These are phyloP conservation scores for Stenchaetothrips biformis DNA, from an alignment of 2,888 invertebrate genomes.

Conservation along the genomic window DNA sequence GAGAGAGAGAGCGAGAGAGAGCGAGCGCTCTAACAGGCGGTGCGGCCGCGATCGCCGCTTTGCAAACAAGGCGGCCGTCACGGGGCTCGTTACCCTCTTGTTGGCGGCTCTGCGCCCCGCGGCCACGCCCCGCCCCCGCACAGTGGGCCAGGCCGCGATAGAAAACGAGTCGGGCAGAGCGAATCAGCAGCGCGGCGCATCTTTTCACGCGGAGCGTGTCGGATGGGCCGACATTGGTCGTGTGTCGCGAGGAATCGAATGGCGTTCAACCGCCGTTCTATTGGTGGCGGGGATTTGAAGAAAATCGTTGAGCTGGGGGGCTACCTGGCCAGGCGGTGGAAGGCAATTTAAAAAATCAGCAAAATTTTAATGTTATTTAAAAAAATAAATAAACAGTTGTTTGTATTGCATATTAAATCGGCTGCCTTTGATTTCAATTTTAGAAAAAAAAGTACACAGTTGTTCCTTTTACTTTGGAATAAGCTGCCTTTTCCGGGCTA, in stretches of 20 bases:
- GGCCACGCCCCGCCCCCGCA: neutral
- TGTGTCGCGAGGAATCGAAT: neutral
- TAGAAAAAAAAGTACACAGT: too few relatives aligned
- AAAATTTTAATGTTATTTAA: too few relatives aligned
- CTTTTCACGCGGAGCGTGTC: neutral
- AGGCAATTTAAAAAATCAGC: too few relatives aligned
- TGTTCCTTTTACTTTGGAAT: too few relatives aligned
- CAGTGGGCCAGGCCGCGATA: slow-evolving; percentile 1
- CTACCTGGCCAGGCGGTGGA: too few relatives aligned
- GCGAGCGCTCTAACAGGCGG: neutral
- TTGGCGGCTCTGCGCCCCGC: neutral
- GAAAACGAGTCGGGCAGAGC: neutral
- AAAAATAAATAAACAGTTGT: too few relatives aligned
- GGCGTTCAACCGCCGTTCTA: too few relatives aligned
- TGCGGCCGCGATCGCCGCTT: slow-evolving; percentile 1
- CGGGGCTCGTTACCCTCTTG: neutral
- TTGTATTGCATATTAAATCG: too few relatives aligned
- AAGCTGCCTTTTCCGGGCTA: too few relatives aligned
- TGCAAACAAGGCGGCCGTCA: slow-evolving; percentile 16
- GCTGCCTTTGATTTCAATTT: too few relatives aligned
- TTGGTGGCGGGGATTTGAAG: too few relatives aligned
- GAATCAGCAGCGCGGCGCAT: slow-evolving; percentile 3
- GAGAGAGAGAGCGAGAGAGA: neutral
- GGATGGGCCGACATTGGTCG: neutral
- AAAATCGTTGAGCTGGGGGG: too few relatives aligned